Evolutionary conservation across 2,113 vertebrate genomes (phyloP).

Genomic region (Motacilla tschutschensis): DNA sequence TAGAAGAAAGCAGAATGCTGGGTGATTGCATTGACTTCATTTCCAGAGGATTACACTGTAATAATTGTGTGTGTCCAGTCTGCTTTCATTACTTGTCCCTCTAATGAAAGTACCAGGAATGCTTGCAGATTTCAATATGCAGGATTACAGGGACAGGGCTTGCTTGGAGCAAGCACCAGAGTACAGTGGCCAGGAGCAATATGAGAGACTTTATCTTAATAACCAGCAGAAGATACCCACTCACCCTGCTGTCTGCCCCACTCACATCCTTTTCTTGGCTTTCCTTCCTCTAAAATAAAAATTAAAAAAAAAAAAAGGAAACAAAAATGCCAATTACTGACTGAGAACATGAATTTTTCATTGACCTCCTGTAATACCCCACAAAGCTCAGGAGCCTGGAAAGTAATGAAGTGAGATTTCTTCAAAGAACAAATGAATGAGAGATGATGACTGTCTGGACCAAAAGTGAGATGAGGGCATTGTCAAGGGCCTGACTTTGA

Average conservation of each 20-base stretch:
- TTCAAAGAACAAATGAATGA: conserved; percentile 13
- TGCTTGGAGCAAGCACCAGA: not conserved
- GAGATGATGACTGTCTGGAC: not conserved
- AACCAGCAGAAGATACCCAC: not conserved
- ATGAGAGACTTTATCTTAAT: conserved; percentile 25
- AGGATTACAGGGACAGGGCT: not conserved
- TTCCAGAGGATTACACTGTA: conserved; percentile 57
- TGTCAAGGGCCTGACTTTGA: not conserved
- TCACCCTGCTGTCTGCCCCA: conserved; percentile 21
- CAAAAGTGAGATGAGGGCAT: not conserved
- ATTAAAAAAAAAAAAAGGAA: not conserved
- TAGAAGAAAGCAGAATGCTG: conserved; percentile 38
- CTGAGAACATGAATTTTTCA: conserved; percentile 53
- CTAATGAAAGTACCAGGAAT: conserved; percentile 18
- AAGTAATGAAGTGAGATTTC: conserved; percentile 35
- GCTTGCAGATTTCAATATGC: conserved; percentile 36
- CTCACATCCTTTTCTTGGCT: conserved; percentile 24
- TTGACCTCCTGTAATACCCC: conserved; percentile 40
- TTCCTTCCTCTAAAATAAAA: not conserved
- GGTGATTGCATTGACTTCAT: conserved; percentile 57
- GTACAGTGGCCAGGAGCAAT: not conserved
- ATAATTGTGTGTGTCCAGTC: conserved; percentile 52
- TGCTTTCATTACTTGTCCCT: conserved; percentile 37
- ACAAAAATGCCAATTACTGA: conserved; percentile 48
- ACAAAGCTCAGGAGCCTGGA: conserved; percentile 25